Evolutionary conservation across 2,797 vertebrate species (phyloP).

Genomic region (Tenualosa ilisha): DNA sequence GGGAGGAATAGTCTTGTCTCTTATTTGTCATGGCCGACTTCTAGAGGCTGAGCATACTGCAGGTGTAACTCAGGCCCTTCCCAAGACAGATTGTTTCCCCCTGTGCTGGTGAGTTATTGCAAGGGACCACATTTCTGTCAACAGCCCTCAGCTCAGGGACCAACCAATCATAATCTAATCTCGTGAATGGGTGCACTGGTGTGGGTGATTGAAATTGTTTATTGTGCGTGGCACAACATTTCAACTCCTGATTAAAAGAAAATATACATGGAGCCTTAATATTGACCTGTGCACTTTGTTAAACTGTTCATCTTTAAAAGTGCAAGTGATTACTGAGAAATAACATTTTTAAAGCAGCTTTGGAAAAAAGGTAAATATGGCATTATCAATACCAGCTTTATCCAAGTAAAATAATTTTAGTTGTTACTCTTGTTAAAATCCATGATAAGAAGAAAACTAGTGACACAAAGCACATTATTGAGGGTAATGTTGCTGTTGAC

Average conservation of each 20-base stretch:
- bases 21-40: conserved; percentile 53
- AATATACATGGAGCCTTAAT: conserved; percentile 44
- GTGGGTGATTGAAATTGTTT: conserved; percentile 59
- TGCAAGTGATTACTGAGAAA: neutral
- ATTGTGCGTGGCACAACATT: conserved; percentile 56
- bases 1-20: conserved; percentile 40
- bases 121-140: conserved; percentile 58
- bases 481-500: conserved; percentile 12
- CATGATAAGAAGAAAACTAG: neutral
- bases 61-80: conserved; percentile 55
- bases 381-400: neutral
- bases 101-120: conserved; percentile 58
- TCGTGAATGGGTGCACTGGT: conserved; percentile 59
- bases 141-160: conserved; percentile 57
- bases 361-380: neutral
- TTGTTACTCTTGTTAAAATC: neutral
- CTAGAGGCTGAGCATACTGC: conserved; percentile 53
- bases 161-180: conserved; percentile 66
- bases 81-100: conserved; percentile 58
- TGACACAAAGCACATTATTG: conserved; percentile 1
- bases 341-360: neutral
- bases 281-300: conserved; percentile 39
- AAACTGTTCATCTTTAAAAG: conserved; percentile 21
- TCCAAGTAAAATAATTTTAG: neutral
- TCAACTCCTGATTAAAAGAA: conserved; percentile 55